A percentile compares a stretch with the other conserved stretches of the same genome.
phyloP scores from a whole-genome alignment of 2,888 invertebrate genomes.

The Melipona beecheii region DNA sequence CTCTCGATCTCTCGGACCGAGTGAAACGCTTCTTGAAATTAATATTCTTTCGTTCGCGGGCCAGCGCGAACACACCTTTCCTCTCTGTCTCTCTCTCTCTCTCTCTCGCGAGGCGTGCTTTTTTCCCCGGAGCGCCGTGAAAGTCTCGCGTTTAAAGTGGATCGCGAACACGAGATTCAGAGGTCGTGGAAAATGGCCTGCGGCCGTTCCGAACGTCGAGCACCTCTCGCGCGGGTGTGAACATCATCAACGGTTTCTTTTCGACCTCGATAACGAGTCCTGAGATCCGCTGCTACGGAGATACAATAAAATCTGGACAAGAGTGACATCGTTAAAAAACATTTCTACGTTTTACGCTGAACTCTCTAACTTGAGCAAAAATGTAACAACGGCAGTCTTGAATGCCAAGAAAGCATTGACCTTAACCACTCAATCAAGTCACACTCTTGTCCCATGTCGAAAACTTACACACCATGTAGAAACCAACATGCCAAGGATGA shows the following conservation, averaged over 20 bases:
- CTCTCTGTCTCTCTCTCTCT: neutral
- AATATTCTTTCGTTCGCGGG: conserved; percentile 51
- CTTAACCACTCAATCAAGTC: no score
- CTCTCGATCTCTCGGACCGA: conserved; percentile 8
- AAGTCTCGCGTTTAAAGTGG: conserved; percentile 60
- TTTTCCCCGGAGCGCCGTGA: conserved; percentile 60
- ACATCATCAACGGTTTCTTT: conserved; percentile 3
- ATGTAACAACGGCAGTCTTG: no score
- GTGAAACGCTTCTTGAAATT: conserved; percentile 47
- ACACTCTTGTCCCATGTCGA: no score
- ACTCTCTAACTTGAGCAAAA: no score
- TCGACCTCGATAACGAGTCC: conserved; percentile 17
- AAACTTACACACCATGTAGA: no score
- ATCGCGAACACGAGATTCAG: conserved; percentile 47
- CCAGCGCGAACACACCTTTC: conserved; percentile 34
- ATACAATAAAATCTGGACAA: neutral
- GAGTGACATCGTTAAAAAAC: neutral
- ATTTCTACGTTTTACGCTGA: no score
- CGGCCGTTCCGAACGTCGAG: conserved; percentile 14
- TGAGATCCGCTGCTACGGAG: neutral
- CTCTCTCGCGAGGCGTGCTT: conserved; percentile 19
- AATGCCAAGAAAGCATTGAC: no score
- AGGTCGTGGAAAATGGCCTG: conserved; percentile 52
- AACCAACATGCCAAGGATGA: no score
- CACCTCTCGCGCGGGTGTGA: conserved; percentile 6